phyloP scores from a whole-genome alignment of 2,797 vertebrate species.

The Fistularia tabacaria region DNA sequence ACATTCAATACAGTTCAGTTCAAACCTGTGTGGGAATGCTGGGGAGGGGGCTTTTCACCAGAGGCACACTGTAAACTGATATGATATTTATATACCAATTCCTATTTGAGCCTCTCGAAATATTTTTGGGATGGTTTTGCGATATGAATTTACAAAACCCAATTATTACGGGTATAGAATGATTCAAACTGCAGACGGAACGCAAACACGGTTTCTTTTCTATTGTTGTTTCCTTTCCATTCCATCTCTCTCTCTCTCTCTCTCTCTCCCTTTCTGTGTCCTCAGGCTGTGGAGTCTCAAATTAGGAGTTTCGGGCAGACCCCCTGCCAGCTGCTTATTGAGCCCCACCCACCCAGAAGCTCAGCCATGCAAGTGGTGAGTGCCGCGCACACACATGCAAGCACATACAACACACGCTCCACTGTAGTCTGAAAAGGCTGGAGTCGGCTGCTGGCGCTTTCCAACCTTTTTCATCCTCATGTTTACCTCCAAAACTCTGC shows the following conservation, averaged over 20 bases:
- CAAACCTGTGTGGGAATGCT: too few species aligned
- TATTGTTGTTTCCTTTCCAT: neutral
- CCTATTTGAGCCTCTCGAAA: too few species aligned
- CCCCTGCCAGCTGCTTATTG: conserved; percentile 93
- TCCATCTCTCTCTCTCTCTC: too few species aligned
- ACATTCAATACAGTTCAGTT: too few species aligned
- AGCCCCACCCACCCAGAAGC: conserved; percentile 94
- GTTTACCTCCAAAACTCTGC: conserved; percentile 18
- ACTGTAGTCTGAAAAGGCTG: conserved; percentile 6
- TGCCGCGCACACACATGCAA: too few species aligned
- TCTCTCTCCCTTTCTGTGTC: neutral
- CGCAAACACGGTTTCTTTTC: neutral
- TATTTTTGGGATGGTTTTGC: too few species aligned
- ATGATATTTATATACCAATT: too few species aligned
- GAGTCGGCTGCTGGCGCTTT: conserved; percentile 9
- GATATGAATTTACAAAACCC: too few species aligned
- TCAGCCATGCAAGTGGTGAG: conserved; percentile 99
- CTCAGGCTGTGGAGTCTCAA: conserved; percentile 94
- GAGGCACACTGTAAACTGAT: too few species aligned
- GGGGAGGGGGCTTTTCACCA: too few species aligned
- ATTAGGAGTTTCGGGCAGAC: conserved; percentile 98
- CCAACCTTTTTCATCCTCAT: conserved; percentile 19
- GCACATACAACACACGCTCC: conserved; percentile 8
- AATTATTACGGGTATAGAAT: too few species aligned
- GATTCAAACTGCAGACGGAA: too few species aligned